A percentile compares a stretch with the other conserved stretches of the same genome.
Evolutionary conservation across 1,140 invertebrate genomes (phyloP).

Genomic region (Brachionus koreanus): DNA sequence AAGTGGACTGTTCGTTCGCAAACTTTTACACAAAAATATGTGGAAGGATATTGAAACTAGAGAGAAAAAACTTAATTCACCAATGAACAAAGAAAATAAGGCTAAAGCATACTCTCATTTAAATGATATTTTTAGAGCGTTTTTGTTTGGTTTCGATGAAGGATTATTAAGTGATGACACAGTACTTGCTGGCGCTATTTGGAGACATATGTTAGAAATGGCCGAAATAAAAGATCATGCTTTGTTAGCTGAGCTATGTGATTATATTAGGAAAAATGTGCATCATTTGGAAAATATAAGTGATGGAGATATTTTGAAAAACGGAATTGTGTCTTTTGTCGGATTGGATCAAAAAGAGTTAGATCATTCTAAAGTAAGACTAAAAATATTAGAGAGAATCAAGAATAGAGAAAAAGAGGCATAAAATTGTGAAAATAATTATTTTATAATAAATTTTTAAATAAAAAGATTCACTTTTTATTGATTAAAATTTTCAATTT

Average conservation of each 20-base stretch:
- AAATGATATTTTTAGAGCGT: conserved; percentile 41
- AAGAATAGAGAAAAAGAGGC: background rate
- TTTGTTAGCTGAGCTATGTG: background rate
- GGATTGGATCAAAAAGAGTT: conserved; percentile 33
- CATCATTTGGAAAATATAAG: conserved; percentile 43
- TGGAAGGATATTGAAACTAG: conserved; percentile 44
- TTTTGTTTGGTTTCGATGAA: conserved; percentile 44
- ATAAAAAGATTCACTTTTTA: background rate
- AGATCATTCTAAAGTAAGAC: conserved; percentile 21
- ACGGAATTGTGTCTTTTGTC: conserved; percentile 40
- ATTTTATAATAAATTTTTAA: background rate
- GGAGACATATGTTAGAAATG: conserved; percentile 35
- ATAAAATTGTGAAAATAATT: background rate
- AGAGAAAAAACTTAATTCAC: conserved; percentile 21
- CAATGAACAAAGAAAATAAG: conserved; percentile 31
- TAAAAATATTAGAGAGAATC: conserved; percentile 27
- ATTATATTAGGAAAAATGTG: conserved; percentile 41
- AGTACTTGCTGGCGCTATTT: conserved; percentile 38
- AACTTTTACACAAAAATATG: conserved; percentile 41
- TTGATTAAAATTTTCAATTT: too few species aligned
- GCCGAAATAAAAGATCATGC: conserved; percentile 18
- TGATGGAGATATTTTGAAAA: conserved; percentile 38
- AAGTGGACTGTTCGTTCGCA: conserved; percentile 33
- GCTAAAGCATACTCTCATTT: conserved; percentile 27
- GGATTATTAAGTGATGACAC: conserved; percentile 42